Percentiles rank a stretch among this genome's conserved stretches.
phyloP scores from a whole-genome alignment of 1,140 invertebrate genomes.

The Neoseiulus cucumeris region DNA sequence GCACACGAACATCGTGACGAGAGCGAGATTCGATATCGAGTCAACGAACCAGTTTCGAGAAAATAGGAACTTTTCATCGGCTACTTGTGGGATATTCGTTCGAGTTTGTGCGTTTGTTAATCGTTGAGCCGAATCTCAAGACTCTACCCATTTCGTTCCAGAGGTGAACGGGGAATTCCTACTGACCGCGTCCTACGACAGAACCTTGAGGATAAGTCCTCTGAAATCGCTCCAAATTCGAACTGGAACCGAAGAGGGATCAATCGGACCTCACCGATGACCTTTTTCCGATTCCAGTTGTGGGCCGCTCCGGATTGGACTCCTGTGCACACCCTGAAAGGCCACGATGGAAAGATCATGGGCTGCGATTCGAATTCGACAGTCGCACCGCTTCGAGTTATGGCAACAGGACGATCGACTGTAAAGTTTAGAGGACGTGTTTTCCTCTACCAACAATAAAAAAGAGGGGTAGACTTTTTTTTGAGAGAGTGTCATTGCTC shows the following conservation, averaged over 20 bases:
- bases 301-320: constrained; percentile 94
- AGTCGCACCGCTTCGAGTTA: constrained; percentile 76
- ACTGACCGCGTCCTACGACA: constrained; percentile 70
- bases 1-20: constrained; percentile 72
- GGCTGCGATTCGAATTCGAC: constrained; percentile 64
- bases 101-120: no score
- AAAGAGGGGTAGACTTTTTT: no score
- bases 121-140: no score
- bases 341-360: constrained; percentile 92
- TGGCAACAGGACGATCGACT: constrained; percentile 37
- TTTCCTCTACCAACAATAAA: not conserved
- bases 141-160: no score
- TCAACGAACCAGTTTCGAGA: constrained; percentile 6
- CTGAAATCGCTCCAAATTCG: constrained; percentile 12
- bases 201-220: constrained; percentile 45
- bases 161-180: constrained; percentile 53
- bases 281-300: constrained; percentile 30
- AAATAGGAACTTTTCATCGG: no score
- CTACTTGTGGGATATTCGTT: no score
- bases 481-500: no score
- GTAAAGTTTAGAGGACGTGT: no score
- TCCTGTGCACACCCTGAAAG: constrained; percentile 72
- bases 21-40: constrained; percentile 62
- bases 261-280: not conserved
- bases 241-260: no score